Base-by-base conservation (phyloP, 2,797 vertebrate species). In the Synanceia verrucosa region DNA sequence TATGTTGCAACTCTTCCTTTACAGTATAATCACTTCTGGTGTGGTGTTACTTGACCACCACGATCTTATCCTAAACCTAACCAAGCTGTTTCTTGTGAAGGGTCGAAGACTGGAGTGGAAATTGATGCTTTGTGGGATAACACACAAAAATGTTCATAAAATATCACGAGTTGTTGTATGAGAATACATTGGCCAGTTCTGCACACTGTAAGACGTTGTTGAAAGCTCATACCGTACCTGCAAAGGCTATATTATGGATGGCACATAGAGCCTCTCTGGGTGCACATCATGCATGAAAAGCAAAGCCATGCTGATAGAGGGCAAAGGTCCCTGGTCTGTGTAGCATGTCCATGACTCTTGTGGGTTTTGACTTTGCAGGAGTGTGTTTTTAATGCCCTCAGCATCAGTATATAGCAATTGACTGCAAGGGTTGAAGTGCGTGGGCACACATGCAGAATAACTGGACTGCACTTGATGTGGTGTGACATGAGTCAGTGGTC, bases 381-480 rank as follows among this genome's bases (percentile, higher is more conserved):
- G 58, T 24, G 31, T 61, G 34, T 57, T 64, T 63, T 31, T 2
- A 36, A 50, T 3, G 46, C 64, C 65, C 53, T 24, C 23, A 23
- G 71, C 52, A 47, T 58, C 34, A 47, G 43, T 62, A 29, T 53
- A 29, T 56, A 33, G 16, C 33, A 37, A 60, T 62, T 7, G 5
- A 43, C 48, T 57, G 67, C 5, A 10, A 43, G 50, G 48, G 26
- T 11, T 44, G 33, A 26, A 67, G 48, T 62, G 52, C 59, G 46
- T 33, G 61, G 68, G 71, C 47, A 43, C 61, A 63, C 67, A 60
- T 56, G 73, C 70, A 72, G 70, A 73, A 70, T 52, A 70, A 58
- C 33, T 29, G 52, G 50, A 29, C 31, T 47, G 18, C 39, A 8
- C 23, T 66, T 76, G 61, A 84, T 63, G 34, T 46, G 73, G 18